Base-by-base conservation (phyloP, 2,113 vertebrate species). In the Malurus alboscapulatus region DNA sequence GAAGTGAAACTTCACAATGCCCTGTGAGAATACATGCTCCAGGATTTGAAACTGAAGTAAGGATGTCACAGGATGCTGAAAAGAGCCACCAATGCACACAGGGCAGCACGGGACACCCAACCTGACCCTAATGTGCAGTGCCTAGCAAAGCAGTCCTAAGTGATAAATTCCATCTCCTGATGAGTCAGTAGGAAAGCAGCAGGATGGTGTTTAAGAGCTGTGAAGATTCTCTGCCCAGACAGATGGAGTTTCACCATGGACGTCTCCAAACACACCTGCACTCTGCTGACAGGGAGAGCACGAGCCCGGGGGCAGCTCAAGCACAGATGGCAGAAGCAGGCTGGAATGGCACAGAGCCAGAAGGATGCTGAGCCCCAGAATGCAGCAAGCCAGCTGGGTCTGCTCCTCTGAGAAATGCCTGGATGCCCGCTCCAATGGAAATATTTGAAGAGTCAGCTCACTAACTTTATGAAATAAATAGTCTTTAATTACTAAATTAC, bases 291-390 rank as follows among this genome's bases (percentile, higher is more conserved):
- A 47, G n/a, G 36, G 29, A 21, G 19, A 67, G 63, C 50, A 55
- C 2, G 0, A 84, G 32, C 44, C 48, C n/a, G 26, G 14, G 11
- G 32, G 17, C 25, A 51, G 30, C 8, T 78, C 24, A 34, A 26
- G 80, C 4, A 0, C 0, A 0, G 58, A 40, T 54, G 18, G 72
- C 36, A 22, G 13, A 57, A 2, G 21, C 55, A 26, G 38, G 17
- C 9, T 38, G 40, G 38, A 24, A 50, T 0, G 12, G 67, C 6
- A 12, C 54, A 73, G 50, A 53, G 53, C 66, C 80, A 36, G 38
- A 8, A 34, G 71, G 30, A 71, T 30, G 71, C 42, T 26, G n/a
- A 95, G 57, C 16, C 29, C 40, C 1, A 0, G n/a, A 4, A 65
- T 22, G 47, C n/a, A 30, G 20, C 29, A 10, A 42, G 29, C 20